phyloP scores from a whole-genome alignment of 2,888 invertebrate genomes.

The Odontothrips loti region DNA sequence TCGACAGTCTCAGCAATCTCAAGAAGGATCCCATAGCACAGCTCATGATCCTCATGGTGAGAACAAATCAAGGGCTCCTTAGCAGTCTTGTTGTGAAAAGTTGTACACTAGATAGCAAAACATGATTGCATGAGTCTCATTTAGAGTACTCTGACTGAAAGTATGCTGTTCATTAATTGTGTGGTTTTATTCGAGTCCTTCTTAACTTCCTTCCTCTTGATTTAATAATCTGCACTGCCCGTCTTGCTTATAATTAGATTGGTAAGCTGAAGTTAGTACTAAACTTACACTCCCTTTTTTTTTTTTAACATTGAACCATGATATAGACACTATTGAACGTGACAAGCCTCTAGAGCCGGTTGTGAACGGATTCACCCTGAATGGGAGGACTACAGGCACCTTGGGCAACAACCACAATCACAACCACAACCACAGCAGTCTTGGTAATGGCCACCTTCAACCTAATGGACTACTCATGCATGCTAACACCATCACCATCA shows the following conservation, averaged over 20 bases:
- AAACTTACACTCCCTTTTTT: neutral
- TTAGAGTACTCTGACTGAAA: neutral
- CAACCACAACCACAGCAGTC: neutral
- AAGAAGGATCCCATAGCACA: neutral
- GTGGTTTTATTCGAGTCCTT: too few relatives aligned
- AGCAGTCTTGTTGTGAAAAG: neutral
- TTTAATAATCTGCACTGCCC: too few relatives aligned
- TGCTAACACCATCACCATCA: constrained; percentile 16
- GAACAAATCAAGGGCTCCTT: too few relatives aligned
- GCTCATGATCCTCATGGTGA: neutral
- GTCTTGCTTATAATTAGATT: too few relatives aligned
- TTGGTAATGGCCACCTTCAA: neutral
- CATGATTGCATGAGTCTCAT: neutral
- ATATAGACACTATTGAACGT: neutral
- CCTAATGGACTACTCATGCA: neutral
- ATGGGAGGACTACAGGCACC: neutral
- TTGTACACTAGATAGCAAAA: too few relatives aligned
- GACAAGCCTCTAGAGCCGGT: constrained; percentile 1
- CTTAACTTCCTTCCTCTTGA: too few relatives aligned
- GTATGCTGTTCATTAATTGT: too few relatives aligned
- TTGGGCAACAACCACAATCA: too few relatives aligned
- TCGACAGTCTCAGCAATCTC: neutral
- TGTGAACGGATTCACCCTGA: neutral
- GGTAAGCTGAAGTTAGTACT: too few relatives aligned
- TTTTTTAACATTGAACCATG: neutral